Evolutionary conservation across 2,888 invertebrate species (phyloP).

Genomic region (Diaphora mendica): DNA sequence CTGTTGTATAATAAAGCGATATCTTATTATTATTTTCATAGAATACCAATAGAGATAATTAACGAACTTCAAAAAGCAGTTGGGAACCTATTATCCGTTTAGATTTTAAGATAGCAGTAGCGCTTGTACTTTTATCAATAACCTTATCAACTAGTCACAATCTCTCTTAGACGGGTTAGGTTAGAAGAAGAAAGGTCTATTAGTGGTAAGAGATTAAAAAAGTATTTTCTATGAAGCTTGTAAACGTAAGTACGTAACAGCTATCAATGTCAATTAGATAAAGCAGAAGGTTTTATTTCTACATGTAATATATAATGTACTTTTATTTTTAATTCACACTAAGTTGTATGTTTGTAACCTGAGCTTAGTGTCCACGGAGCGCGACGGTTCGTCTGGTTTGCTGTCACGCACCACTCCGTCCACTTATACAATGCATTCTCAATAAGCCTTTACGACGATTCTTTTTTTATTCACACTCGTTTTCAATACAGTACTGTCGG

Average conservation of each 20-base stretch:
- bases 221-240: too few relatives aligned
- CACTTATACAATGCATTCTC: slow-evolving; percentile 54
- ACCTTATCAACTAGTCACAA: not conserved
- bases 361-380: slow-evolving; percentile 67
- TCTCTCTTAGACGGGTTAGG: not conserved
- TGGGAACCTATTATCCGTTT: not conserved
- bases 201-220: not conserved
- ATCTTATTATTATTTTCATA: too few relatives aligned
- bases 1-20: too few relatives aligned
- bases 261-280: slow-evolving; percentile 4
- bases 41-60: not conserved
- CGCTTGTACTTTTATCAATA: not conserved
- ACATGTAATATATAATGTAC: slow-evolving; percentile 42
- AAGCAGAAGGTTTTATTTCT: slow-evolving; percentile 36
- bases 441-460: slow-evolving; percentile 28
- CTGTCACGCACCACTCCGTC: slow-evolving; percentile 60
- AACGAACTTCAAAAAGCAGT: not conserved
- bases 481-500: slow-evolving; percentile 19
- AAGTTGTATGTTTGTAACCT: slow-evolving; percentile 68
- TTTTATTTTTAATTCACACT: slow-evolving; percentile 68
- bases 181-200: too few relatives aligned
- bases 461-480: slow-evolving; percentile 19
- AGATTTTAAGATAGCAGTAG: not conserved
- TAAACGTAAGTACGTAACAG: not conserved
- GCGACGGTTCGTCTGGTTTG: slow-evolving; percentile 64